Evolutionary conservation across 2,113 vertebrate genomes (phyloP), one percentile per base, ranked within the genome.

Genomic region (Toxotes jaculatrix): DNA sequence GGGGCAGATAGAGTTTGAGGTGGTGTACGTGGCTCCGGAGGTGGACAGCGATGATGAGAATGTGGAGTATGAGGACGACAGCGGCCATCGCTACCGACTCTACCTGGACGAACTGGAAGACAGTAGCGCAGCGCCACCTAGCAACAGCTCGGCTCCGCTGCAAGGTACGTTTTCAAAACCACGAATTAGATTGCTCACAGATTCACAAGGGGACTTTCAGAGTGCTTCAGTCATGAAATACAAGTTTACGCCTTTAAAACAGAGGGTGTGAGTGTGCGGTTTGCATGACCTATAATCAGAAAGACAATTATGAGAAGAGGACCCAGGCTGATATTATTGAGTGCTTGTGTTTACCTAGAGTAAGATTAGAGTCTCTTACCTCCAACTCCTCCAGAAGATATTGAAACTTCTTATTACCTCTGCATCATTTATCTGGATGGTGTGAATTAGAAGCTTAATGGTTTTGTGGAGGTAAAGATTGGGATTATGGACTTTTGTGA

Each of bases 1-100:
- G 83, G 98, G 98, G 0, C 97, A 99, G 91, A 99, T 99, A 0
- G 98, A 99, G 90, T 99, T 99, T 73, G 98, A 99, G 94, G 97
- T 99, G 60, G 98, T 99, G 68, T 99, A 99, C 0, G 98, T 99
- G 94, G 98, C 98, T 79, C 98, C 98, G 2, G 98, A 99, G 88
- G 97, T 99, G 72, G 98, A 99, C 94, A 99, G 98, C 0, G 98
- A 99, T 80, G 98, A 99, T 60, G 98, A 99, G 94, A 99, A 99
- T 0, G 98, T 98, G 53, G 98, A 99, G 91, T 99, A 99, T 27
- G 98, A 99, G 87, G 98, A 99, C 1, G 98, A 99, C 87, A 97
- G 95, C 16, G 98, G 98, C 16, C 98, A 99, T 83, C 98, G 97
- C 45, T 99, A 99, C 67, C 96, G 97, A 51, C 94, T 99, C 7